Percentiles rank a stretch among this genome's conserved stretches.
These are phyloP conservation scores for Micrasema minimum DNA, from an alignment of 1,140 invertebrate genomes.

Conservation along the genomic window DNA sequence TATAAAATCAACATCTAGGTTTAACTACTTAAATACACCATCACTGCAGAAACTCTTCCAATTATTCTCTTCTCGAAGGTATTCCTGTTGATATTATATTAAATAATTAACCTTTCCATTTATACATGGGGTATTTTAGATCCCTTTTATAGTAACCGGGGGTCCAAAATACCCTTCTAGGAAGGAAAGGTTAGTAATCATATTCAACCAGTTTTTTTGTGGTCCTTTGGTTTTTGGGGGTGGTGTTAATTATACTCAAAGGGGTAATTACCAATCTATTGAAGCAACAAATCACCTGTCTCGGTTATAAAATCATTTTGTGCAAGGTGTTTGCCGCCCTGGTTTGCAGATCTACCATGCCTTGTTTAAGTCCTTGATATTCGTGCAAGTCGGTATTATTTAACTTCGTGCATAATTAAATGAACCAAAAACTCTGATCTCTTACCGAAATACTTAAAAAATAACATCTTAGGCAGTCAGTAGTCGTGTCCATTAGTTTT, in stretches of 20 bases:
- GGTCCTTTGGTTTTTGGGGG: neutral
- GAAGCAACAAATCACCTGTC: constrained; percentile 30
- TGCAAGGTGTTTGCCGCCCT: constrained; percentile 19
- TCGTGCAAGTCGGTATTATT: neutral
- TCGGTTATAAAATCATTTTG: constrained; percentile 1
- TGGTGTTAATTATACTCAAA: constrained; percentile 4
- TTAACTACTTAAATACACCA: too few relatives aligned
- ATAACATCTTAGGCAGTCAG: constrained; percentile 6
- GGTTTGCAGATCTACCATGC: constrained; percentile 11
- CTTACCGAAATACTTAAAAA: constrained; percentile 9
- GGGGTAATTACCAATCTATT: constrained; percentile 27
- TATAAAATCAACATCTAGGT: too few relatives aligned
- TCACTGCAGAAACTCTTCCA: too few relatives aligned
- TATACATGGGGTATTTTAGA: too few relatives aligned
- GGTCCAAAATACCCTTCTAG: too few relatives aligned
- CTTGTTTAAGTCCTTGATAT: neutral
- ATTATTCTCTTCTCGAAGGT: too few relatives aligned
- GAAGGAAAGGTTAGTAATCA: too few relatives aligned
- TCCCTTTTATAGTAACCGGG: too few relatives aligned
- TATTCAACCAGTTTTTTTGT: neutral
- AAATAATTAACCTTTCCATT: too few relatives aligned
- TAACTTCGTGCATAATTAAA: constrained; percentile 21
- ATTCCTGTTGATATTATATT: too few relatives aligned
- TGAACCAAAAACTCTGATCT: constrained; percentile 11
- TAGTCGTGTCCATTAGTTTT: neutral